These are phyloP conservation scores for Scortum barcoo DNA, from an alignment of 2,113 vertebrate genomes.

Conservation along the genomic window DNA sequence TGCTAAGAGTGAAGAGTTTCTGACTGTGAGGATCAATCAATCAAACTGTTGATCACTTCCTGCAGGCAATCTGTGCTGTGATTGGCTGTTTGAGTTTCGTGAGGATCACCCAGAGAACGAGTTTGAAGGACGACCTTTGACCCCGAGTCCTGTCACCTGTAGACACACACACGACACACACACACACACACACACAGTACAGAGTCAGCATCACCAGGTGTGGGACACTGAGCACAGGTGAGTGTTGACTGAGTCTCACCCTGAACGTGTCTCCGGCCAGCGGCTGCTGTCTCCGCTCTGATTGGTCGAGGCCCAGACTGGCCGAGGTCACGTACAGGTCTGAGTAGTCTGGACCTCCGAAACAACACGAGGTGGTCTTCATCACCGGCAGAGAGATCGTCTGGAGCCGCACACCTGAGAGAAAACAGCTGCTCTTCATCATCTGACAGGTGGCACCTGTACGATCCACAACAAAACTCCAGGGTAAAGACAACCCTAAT, in stretches of 20 bases:
- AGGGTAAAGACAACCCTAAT: too few relatives aligned
- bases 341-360: conserved; percentile 92
- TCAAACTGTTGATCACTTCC: background rate
- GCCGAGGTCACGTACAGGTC: conserved; percentile 95
- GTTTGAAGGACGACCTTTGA: conserved; percentile 67
- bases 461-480: too few relatives aligned
- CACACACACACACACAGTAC: background rate
- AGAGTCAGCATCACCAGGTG: background rate
- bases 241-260: conserved; percentile 68
- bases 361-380: conserved; percentile 94
- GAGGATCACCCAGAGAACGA: conserved; percentile 54
- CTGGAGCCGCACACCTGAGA: conserved; percentile 89
- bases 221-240: background rate
- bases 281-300: conserved; percentile 81
- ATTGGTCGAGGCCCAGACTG: conserved; percentile 83
- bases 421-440: background rate
- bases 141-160: conserved; percentile 65
- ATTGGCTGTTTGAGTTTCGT: conserved; percentile 5
- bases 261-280: conserved; percentile 91
- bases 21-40: background rate
- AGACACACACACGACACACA: background rate
- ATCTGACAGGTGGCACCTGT: background rate
- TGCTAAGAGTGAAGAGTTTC: background rate
- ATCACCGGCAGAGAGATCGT: conserved; percentile 89
- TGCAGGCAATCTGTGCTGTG: background rate